phyloP scores from a whole-genome alignment of 2,888 invertebrate genomes.

The Orthosia gracilis region DNA sequence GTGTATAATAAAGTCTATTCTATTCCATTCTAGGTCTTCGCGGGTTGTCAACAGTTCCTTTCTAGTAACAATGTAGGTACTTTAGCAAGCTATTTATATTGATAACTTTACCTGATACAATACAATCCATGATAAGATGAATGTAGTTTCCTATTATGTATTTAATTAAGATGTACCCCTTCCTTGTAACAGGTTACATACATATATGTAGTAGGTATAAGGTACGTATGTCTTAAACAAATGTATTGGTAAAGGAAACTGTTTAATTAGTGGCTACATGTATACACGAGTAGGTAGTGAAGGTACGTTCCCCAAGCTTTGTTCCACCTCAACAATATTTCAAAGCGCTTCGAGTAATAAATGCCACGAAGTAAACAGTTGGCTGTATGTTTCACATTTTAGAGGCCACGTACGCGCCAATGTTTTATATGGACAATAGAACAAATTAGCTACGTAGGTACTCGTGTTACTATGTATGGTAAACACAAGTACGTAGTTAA shows the following conservation, averaged over 20 bases:
- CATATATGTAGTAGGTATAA: neutral
- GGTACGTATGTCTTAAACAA: slow-evolving; percentile 22
- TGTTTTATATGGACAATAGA: neutral
- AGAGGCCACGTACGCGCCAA: neutral
- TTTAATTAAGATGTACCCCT: slow-evolving; percentile 7
- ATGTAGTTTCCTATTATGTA: neutral
- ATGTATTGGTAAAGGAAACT: slow-evolving; percentile 52
- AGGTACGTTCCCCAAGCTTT: slow-evolving; percentile 25
- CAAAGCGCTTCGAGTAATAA: slow-evolving; percentile 33
- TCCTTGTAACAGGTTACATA: neutral
- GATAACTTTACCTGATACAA: neutral
- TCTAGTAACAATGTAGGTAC: neutral
- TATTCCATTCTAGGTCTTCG: too few species aligned
- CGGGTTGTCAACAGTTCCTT: neutral
- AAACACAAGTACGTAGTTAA: too few species aligned
- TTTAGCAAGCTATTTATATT: neutral
- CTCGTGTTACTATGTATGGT: too few species aligned
- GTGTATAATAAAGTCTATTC: too few species aligned
- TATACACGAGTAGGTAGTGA: slow-evolving; percentile 10
- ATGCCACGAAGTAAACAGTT: slow-evolving; percentile 18
- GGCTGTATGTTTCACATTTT: slow-evolving; percentile 3
- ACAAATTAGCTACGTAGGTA: neutral
- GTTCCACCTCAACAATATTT: slow-evolving; percentile 51
- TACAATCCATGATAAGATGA: neutral
- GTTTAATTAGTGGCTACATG: slow-evolving; percentile 52